These are phyloP conservation scores for Acanthosoma haemorrhoidale DNA, from an alignment of 2,888 invertebrate species.

Conservation along the genomic window DNA sequence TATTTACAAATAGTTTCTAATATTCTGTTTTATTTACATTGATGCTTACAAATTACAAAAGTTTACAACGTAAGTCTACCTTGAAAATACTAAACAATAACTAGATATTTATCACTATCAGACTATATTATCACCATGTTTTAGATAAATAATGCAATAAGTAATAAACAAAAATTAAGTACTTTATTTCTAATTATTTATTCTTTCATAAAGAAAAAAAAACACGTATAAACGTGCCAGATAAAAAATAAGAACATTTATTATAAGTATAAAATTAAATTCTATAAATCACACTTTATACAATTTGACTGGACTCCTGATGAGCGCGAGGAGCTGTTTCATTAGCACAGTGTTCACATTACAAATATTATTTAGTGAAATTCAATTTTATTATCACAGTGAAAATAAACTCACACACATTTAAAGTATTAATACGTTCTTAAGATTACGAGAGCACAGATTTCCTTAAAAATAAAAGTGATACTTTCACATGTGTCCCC, in stretches of 20 bases:
- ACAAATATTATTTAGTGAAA: neutral
- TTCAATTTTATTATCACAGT: slow-evolving; percentile 20
- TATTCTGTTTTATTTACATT: neutral
- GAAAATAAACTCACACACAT: slow-evolving; percentile 1
- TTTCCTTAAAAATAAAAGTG: neutral
- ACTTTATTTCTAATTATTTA: neutral
- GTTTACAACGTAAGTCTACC: neutral
- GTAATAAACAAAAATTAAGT: neutral
- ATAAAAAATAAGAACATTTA: slow-evolving; percentile 3
- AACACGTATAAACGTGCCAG: neutral
- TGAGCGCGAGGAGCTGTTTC: slow-evolving; percentile 10
- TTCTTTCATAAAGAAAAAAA: too few relatives aligned
- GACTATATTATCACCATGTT: slow-evolving; percentile 7
- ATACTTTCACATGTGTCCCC: neutral
- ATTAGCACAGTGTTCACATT: neutral
- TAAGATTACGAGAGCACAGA: neutral
- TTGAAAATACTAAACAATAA: slow-evolving; percentile 10
- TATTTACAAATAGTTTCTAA: neutral
- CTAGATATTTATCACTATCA: slow-evolving; percentile 9
- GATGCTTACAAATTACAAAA: neutral
- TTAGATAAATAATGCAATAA: slow-evolving; percentile 3
- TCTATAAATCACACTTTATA: slow-evolving; percentile 21
- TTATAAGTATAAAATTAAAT: slow-evolving; percentile 13
- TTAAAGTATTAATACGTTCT: neutral
- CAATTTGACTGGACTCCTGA: slow-evolving; percentile 19